Evolutionary conservation across 2,888 invertebrate species (phyloP).

Genomic region (Phymatocera aterrima): DNA sequence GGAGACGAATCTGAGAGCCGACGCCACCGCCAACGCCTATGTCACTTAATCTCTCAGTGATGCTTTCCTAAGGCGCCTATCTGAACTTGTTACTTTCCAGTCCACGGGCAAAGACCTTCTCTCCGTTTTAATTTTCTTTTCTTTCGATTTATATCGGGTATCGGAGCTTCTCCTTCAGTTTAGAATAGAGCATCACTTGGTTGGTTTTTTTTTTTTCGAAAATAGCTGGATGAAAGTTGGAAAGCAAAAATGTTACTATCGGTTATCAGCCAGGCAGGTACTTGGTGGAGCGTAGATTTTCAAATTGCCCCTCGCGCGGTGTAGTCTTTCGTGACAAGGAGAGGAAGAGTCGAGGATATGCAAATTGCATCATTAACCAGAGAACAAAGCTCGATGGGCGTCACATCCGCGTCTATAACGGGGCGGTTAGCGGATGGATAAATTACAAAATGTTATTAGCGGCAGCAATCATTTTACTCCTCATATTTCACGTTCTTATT

Average conservation of each 20-base stretch:
- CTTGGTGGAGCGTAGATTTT: constrained; percentile 1
- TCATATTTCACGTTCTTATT: constrained; percentile 8
- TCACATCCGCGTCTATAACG: constrained; percentile 20
- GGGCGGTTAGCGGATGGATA: constrained; percentile 27
- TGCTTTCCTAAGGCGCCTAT: constrained; percentile 11
- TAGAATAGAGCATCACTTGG: neutral
- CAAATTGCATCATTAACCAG: constrained; percentile 37
- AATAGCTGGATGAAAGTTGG: neutral
- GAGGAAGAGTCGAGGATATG: constrained; percentile 15
- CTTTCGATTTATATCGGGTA: neutral
- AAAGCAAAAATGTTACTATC: neutral
- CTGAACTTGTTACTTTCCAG: constrained; percentile 26
- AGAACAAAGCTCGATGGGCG: constrained; percentile 12
- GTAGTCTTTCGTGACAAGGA: neutral
- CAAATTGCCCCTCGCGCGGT: constrained; percentile 29
- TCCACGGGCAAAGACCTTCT: neutral
- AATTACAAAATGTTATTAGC: constrained; percentile 39
- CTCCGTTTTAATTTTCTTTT: neutral
- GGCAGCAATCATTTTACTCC: constrained; percentile 25
- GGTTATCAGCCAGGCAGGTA: neutral
- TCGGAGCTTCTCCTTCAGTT: neutral
- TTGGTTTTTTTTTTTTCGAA: neutral
- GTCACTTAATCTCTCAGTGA: constrained; percentile 22
- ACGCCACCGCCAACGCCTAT: neutral
- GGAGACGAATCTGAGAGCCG: constrained; percentile 29